Base-by-base conservation (phyloP, 2,888 invertebrate species). In the Dicyrtomina minuta region DNA sequence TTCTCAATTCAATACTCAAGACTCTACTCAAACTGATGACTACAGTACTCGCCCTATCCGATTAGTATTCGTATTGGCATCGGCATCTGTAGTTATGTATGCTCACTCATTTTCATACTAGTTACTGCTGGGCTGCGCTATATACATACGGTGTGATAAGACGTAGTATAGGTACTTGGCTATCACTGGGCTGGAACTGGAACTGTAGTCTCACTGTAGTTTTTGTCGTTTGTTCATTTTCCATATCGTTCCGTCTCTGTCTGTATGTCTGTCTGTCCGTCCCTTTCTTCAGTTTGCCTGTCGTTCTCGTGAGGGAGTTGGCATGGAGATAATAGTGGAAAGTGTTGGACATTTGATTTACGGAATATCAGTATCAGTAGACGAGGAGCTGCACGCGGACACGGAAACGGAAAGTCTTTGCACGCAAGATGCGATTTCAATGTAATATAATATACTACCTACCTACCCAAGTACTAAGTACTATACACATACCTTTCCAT, bases 291-390 rank as follows among this genome's bases (percentile, higher is more conserved):
- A 8, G 33, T 33, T 33, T 33, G 33, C 8, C 33, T 8, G 4
- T 49, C 2, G 60, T n/a, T n/a, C n/a, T n/a, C n/a, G 13, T 12
- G 64, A n/a, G 58, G 39, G 58, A 67, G 60, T 60, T 68, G 68
- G 68, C 68, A 68, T 68, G 64, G 58, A 70, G 70, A 72, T 70
- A 68, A 70, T 70, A 70, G 62, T 62, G 62, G 26, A 72, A 33
- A 72, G 71, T 71, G 71, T 73, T 71, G 73, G 73, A 73, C 73
- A 73, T 71, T 71, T 73, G 73, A 73, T 73, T 73, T 73, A 71
- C 70, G 67, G 69, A 72, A 71, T 53, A n/a, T n/a, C n/a, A n/a
- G n/a, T n/a, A n/a, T n/a, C n/a, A 66, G 66, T 70, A 8, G 33
- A 33, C n/a, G n/a, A n/a, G n/a, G 33, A 33, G 33, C 8, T 33